Evolutionary conservation across 2,113 vertebrate genomes (phyloP).

Genomic region (Rallus limicola): DNA sequence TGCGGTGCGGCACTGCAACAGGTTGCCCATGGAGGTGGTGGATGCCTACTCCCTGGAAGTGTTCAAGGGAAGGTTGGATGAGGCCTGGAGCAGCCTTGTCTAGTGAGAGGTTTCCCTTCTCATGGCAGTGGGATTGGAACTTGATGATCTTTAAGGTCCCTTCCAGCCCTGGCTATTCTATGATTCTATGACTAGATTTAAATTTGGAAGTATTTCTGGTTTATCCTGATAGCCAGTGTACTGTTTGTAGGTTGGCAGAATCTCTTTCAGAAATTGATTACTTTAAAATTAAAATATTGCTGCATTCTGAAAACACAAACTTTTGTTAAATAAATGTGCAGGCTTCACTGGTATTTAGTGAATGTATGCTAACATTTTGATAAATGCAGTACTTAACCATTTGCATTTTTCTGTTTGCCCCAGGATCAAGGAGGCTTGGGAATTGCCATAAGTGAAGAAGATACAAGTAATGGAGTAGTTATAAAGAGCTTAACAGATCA

Average conservation of each 20-base stretch:
- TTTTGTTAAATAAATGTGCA: background rate
- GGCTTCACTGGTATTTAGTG: background rate
- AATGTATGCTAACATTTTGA: background rate
- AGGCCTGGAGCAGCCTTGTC: no score
- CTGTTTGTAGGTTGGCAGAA: background rate
- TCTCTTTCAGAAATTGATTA: background rate
- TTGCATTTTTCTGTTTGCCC: background rate
- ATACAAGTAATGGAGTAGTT: slow-evolving; percentile 77
- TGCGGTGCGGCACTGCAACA: no score
- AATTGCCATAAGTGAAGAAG: slow-evolving; percentile 85
- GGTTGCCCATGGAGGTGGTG: no score
- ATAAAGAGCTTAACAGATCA: slow-evolving; percentile 84
- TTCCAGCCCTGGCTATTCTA: no score
- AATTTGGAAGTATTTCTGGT: background rate
- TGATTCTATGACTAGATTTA: background rate
- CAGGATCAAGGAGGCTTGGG: slow-evolving; percentile 87
- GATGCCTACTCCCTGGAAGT: no score
- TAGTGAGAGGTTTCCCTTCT: no score
- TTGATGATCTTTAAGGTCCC: no score
- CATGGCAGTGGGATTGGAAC: no score
- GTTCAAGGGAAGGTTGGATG: no score
- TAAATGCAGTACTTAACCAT: background rate
- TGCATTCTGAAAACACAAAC: background rate
- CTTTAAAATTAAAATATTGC: background rate
- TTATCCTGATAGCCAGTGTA: background rate